These are phyloP conservation scores for Pemphredon lugubris DNA, from an alignment of 2,888 invertebrate genomes.

Conservation along the genomic window DNA sequence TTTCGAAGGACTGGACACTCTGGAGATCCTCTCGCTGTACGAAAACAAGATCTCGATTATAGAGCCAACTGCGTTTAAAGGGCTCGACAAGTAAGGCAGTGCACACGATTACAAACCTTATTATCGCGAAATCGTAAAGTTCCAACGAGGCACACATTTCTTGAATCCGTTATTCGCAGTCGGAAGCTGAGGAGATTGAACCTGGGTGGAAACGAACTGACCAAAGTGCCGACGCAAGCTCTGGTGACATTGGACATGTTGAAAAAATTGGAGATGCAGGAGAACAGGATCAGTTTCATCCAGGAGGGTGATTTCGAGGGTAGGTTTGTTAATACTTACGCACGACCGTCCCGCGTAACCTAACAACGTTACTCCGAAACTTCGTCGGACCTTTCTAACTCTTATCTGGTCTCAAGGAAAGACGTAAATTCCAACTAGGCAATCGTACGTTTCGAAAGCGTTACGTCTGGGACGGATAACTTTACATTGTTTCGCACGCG, in stretches of 20 bases:
- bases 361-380: not conserved
- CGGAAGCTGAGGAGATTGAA: conserved; percentile 91
- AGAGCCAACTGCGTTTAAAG: conserved; percentile 92
- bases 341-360: too few relatives aligned
- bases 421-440: too few relatives aligned
- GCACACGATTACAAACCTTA: not conserved
- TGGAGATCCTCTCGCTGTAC: conserved; percentile 93
- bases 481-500: too few relatives aligned
- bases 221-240: conserved; percentile 89
- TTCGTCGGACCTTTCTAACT: too few relatives aligned
- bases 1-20: conserved; percentile 92
- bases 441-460: too few relatives aligned
- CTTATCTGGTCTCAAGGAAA: too few relatives aligned
- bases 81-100: conserved; percentile 89
- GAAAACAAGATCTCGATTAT: conserved; percentile 91
- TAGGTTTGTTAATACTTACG: conserved; percentile 75
- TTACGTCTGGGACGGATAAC: too few relatives aligned
- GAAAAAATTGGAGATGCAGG: conserved; percentile 93
- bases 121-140: not conserved
- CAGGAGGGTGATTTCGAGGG: conserved; percentile 93
- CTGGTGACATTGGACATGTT: conserved; percentile 90
- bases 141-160: not conserved
- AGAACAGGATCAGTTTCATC: conserved; percentile 90
- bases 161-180: conserved; percentile 78
- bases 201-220: conserved; percentile 91